Base-by-base conservation (phyloP, 1,140 invertebrate genomes). In the Drosophila lacteicornis region DNA sequence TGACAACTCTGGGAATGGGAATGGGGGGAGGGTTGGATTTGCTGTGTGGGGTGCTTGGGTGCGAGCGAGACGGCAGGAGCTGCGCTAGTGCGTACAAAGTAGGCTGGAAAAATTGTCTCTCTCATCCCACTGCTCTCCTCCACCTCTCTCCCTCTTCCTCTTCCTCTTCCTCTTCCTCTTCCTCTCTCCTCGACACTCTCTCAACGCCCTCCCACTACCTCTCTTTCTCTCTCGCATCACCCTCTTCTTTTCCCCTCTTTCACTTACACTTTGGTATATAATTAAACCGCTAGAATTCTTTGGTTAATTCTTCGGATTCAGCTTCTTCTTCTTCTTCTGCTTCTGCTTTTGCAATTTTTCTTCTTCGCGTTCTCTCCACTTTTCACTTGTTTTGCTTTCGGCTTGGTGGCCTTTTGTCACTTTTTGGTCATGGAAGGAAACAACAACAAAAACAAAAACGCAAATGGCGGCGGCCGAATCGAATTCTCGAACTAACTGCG, bases 41-140 rank as follows among this genome's bases (percentile, higher is more conserved):
- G 53, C 0, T 50, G 47, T 11, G 79, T 60, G 13, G 25, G 30
- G 47, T 57, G 62, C n/a, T 55, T 27, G 51, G 27, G 81, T 66
- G 71, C 36, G 50, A 86, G 67, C 70, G 79, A 56, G 82, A 87
- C 13, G 59, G 67, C 67, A 55, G 25, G 22, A 58, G 75, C 61
- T 82, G 75, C 80, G 62, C 80, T 66, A 79, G 75, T 60, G 70
- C 50, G 82, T 87, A 78, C 78, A 65, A 76, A 83, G 30, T 43
- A 80, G 71, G 47, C 56, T 56, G 70, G 61, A 67, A 84, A 76
- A 61, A 67, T 57, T 38, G 13, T 43, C 55, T 22, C 55, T 27
- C 55, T 27, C 38, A 43, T 56, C 55, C 38, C 38, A 43, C 42
- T 36, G 8, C 38, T 66, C 46, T 49, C n/a, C 56, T 22, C 11